Conservation (phyloP, 2,797 vertebrate species). For the Anguilla obscura region DNA sequence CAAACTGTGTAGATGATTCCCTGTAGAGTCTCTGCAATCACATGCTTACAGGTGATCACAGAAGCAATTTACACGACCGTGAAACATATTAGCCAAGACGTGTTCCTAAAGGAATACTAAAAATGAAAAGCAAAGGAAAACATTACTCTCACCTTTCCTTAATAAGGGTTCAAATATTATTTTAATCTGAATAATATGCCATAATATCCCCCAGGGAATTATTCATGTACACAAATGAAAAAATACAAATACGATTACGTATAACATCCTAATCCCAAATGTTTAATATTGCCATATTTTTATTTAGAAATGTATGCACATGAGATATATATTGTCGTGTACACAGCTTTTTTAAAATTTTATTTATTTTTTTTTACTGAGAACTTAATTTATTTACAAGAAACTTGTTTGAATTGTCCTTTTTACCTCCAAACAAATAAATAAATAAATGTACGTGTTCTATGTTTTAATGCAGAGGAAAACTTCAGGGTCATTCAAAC, state of each 20-base stretch:
- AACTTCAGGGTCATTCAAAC: not conserved
- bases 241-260: not conserved
- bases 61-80: not conserved
- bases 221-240: not conserved
- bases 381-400: too few species aligned
- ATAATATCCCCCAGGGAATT: not conserved
- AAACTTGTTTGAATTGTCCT: too few species aligned
- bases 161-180: not conserved
- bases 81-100: not conserved
- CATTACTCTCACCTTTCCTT: not conserved
- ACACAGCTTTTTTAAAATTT: too few species aligned
- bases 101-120: not conserved
- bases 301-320: too few species aligned
- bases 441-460: too few species aligned
- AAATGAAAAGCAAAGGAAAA: not conserved
- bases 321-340: too few species aligned
- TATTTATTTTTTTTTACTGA: too few species aligned
- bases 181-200: not conserved
- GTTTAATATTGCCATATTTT: too few species aligned
- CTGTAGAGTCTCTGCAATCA: not conserved
- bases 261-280: not conserved
- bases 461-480: not conserved
- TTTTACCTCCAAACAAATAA: not conserved
- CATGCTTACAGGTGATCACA: constrained; percentile 8
- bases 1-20: not conserved